phyloP scores from a whole-genome alignment of 2,113 vertebrate species.

The Larimichthys polyactis region DNA sequence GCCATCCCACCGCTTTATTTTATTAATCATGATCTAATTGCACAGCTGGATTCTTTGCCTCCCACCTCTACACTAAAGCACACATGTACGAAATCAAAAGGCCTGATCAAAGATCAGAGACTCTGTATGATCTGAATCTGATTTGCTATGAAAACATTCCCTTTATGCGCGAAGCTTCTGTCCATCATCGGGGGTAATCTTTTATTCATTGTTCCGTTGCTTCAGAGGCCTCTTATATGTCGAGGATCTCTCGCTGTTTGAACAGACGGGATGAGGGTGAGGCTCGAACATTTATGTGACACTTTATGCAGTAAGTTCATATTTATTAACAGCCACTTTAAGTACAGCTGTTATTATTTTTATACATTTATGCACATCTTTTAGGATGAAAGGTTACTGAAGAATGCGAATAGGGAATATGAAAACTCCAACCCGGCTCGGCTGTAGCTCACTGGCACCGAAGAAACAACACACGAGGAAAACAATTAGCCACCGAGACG shows the following conservation, averaged over 20 bases:
- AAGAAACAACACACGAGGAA: neutral
- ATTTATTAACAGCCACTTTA: too few relatives aligned
- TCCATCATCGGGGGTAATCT: constrained; percentile 59
- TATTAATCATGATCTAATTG: constrained; percentile 30
- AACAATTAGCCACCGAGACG: constrained; percentile 9
- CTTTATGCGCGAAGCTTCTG: constrained; percentile 45
- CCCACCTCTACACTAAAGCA: neutral
- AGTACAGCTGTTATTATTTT: too few relatives aligned
- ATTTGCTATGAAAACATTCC: constrained; percentile 49
- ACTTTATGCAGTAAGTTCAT: neutral
- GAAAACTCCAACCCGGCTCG: neutral
- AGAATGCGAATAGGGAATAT: too few relatives aligned
- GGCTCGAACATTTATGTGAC: constrained; percentile 14
- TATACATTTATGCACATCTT: too few relatives aligned
- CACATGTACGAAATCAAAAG: constrained; percentile 30
- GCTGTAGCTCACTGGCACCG: neutral
- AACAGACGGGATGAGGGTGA: constrained; percentile 28
- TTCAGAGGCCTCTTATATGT: constrained; percentile 37
- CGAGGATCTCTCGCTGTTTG: constrained; percentile 30
- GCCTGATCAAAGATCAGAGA: constrained; percentile 27
- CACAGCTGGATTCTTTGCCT: neutral
- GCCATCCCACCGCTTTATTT: neutral
- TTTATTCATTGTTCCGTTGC: constrained; percentile 68
- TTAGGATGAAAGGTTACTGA: too few relatives aligned
- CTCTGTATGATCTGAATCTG: constrained; percentile 20